A percentile compares a stretch with the other conserved stretches of the same genome.
These are phyloP conservation scores for Mylabris phalerata DNA, from an alignment of 1,140 invertebrate genomes.

Conservation along the genomic window DNA sequence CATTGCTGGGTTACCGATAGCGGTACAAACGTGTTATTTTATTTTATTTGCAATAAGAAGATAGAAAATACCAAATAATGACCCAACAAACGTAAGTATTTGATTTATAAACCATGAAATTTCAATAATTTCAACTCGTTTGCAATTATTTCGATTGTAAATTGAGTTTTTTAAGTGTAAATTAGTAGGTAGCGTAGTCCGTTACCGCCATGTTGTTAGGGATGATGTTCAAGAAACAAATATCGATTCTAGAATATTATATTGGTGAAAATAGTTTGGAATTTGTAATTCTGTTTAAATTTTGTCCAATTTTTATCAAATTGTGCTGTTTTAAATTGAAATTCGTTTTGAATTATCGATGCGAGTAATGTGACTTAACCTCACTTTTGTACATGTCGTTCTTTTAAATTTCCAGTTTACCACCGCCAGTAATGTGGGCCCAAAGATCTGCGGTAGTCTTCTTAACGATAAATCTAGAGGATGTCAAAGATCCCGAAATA, in stretches of 20 bases:
- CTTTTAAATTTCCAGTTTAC: slow-evolving; percentile 37
- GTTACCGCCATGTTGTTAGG: slow-evolving; percentile 20
- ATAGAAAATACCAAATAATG: slow-evolving; percentile 11
- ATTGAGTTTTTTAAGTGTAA: not conserved
- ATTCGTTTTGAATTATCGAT: not conserved
- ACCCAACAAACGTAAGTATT: slow-evolving; percentile 23
- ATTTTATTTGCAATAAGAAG: slow-evolving; percentile 14
- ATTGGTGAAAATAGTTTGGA: not conserved
- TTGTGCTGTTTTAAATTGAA: not conserved
- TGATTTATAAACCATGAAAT: not conserved
- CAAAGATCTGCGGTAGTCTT: slow-evolving; percentile 74
- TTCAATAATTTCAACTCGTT: not conserved
- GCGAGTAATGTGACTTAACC: slow-evolving; percentile 16
- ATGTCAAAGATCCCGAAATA: slow-evolving; percentile 77
- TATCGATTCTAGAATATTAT: slow-evolving; percentile 16
- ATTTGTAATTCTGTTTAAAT: too few species aligned
- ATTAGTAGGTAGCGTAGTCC: not conserved
- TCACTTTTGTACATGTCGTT: slow-evolving; percentile 18
- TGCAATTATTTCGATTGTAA: too few species aligned
- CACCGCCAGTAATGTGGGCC: slow-evolving; percentile 86
- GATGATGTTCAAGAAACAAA: not conserved
- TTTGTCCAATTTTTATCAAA: too few species aligned
- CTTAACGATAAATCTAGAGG: slow-evolving; percentile 84
- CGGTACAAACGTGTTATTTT: slow-evolving; percentile 13
- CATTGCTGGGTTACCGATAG: not conserved